Conservation (phyloP, 1,140 invertebrate genomes). For the Arctopsyche grandis region DNA sequence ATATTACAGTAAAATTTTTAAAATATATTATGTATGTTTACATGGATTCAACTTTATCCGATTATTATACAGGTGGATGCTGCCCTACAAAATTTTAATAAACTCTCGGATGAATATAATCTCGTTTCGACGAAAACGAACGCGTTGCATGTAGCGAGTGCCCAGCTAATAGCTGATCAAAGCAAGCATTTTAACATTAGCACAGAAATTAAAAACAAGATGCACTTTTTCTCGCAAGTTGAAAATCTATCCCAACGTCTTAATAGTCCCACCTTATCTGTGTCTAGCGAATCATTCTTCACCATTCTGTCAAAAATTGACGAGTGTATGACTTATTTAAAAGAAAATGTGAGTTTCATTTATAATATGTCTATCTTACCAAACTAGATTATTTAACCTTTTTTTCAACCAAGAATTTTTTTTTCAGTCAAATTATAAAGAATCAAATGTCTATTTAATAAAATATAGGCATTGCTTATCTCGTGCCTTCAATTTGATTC, state of each 20-base stretch:
- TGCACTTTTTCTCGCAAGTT: constrained; percentile 88
- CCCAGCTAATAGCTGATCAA: constrained; percentile 89
- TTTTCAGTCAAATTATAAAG: constrained; percentile 66
- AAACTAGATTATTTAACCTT: not conserved
- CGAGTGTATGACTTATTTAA: constrained; percentile 87
- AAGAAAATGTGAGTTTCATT: constrained; percentile 75
- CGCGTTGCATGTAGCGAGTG: constrained; percentile 88
- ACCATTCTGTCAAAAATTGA: constrained; percentile 86
- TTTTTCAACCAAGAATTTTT: not conserved
- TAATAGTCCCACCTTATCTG: constrained; percentile 80
- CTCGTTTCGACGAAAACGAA: constrained; percentile 91
- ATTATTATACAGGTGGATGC: constrained; percentile 71
- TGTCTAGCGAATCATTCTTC: constrained; percentile 85
- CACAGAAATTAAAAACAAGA: constrained; percentile 80
- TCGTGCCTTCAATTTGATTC: constrained; percentile 81
- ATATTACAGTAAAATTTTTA: too few species aligned
- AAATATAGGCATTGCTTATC: constrained; percentile 84
- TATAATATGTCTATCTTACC: not conserved
- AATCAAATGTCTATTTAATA: constrained; percentile 75
- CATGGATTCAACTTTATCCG: too few species aligned
- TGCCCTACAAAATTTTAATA: constrained; percentile 76
- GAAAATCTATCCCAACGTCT: constrained; percentile 83
- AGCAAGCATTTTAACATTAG: constrained; percentile 81
- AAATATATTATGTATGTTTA: too few species aligned
- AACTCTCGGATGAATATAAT: constrained; percentile 81